These are phyloP conservation scores for Oxycera nigricornis DNA, from an alignment of 2,888 invertebrate species.

Conservation along the genomic window DNA sequence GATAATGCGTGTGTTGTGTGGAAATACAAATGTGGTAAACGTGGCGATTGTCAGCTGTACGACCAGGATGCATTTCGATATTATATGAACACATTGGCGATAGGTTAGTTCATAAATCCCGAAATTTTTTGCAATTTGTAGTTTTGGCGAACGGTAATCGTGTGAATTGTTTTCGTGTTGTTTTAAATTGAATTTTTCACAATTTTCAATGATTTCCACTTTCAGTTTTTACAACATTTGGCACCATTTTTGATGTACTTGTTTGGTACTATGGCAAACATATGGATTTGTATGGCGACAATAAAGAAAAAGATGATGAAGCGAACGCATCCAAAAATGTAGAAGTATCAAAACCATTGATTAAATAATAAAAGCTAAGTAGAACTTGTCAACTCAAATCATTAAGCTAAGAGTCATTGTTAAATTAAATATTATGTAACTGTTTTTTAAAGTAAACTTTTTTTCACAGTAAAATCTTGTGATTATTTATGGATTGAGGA, in stretches of 20 bases:
- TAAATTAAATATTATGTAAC: too few species aligned
- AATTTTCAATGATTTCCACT: constrained; percentile 42
- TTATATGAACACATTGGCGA: constrained; percentile 66
- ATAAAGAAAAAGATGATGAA: background rate
- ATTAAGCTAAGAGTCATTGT: too few species aligned
- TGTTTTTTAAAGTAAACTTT: too few species aligned
- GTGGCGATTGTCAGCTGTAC: constrained; percentile 73
- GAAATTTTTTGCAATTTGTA: background rate
- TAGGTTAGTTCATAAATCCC: constrained; percentile 60
- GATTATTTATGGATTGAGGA: too few species aligned
- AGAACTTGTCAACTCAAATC: too few species aligned
- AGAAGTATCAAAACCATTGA: too few species aligned
- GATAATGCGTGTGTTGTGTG: constrained; percentile 73
- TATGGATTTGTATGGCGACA: constrained; percentile 67
- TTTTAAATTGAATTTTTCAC: background rate
- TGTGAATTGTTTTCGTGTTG: background rate
- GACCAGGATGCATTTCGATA: constrained; percentile 68
- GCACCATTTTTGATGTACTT: constrained; percentile 67
- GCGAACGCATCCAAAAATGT: too few species aligned
- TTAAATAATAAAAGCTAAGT: too few species aligned
- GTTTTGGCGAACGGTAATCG: too few species aligned
- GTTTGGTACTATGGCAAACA: constrained; percentile 69
- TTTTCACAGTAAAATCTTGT: too few species aligned
- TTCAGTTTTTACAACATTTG: constrained; percentile 66
- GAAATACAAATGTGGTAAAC: constrained; percentile 69